phyloP scores from a whole-genome alignment of 35 echinoderm and acorn worm genomes.

The Patiria miniata region DNA sequence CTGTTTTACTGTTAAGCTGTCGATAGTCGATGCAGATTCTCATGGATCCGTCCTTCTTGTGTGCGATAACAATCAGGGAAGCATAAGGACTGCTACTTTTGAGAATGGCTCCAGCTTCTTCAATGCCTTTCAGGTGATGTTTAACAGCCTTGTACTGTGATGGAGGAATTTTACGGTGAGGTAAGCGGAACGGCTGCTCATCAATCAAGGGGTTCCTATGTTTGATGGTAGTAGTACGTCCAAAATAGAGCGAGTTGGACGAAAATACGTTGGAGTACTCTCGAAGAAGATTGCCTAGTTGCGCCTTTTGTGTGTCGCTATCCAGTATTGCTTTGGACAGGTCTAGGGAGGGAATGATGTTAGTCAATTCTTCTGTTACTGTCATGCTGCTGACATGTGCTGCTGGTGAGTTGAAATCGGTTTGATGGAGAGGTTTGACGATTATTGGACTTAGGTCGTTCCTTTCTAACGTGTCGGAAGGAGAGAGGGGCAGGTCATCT shows the following conservation, averaged over 20 bases:
- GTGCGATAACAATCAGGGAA: slow-evolving; percentile 13
- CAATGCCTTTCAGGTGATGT: slow-evolving; percentile 44
- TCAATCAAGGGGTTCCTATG: slow-evolving; percentile 51
- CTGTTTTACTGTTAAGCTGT: slow-evolving; percentile 27
- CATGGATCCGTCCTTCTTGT: slow-evolving; percentile 38
- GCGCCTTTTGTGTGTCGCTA: neutral
- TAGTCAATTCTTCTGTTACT: neutral
- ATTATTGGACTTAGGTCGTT: too few relatives aligned
- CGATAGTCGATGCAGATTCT: slow-evolving; percentile 44
- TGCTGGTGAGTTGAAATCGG: too few relatives aligned
- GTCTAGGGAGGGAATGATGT: neutral
- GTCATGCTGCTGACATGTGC: too few relatives aligned
- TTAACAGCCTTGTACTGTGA: slow-evolving; percentile 51
- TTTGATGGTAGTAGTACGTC: slow-evolving; percentile 18
- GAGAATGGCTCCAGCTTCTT: slow-evolving; percentile 39
- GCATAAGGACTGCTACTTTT: slow-evolving; percentile 50
- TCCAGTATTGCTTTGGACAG: neutral
- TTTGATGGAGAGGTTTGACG: too few relatives aligned
- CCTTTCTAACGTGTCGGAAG: too few relatives aligned
- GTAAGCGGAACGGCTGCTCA: neutral
- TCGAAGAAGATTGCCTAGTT: neutral
- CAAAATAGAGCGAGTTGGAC: neutral
- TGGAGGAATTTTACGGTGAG: slow-evolving; percentile 52
- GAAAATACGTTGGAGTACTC: neutral
- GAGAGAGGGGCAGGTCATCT: too few relatives aligned